phyloP scores from a whole-genome alignment of 2,888 invertebrate genomes.

The Dryococelus australis region DNA sequence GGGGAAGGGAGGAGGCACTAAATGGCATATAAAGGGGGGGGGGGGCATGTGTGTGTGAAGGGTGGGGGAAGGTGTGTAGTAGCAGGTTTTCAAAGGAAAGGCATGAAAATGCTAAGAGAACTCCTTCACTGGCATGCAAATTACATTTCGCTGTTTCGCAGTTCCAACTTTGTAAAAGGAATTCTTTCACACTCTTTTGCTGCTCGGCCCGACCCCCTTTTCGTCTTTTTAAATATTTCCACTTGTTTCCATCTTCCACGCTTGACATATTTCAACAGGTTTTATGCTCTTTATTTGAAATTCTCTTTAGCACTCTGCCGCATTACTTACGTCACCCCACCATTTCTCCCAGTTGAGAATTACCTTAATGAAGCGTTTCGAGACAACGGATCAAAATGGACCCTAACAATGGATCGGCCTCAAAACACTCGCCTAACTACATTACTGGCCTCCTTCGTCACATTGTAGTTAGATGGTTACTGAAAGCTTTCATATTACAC shows the following conservation, averaged over 20 bases:
- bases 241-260: background rate
- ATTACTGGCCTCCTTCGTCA: background rate
- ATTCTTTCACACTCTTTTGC: conserved; percentile 21
- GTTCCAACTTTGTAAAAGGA: conserved; percentile 21
- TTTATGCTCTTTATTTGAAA: conserved; percentile 9
- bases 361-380: background rate
- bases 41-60: too few relatives aligned
- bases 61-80: too few relatives aligned
- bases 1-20: too few relatives aligned
- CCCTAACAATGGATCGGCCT: background rate
- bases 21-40: too few relatives aligned
- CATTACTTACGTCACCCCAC: conserved; percentile 3
- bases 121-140: conserved; percentile 28
- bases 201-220: background rate
- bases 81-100: background rate
- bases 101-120: background rate
- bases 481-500: too few relatives aligned
- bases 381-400: background rate
- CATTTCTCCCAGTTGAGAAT: background rate
- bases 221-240: conserved; percentile 11
- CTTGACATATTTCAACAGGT: background rate
- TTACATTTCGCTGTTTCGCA: conserved; percentile 25
- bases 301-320: background rate
- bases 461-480: too few relatives aligned
- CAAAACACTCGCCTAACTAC: background rate